Base-by-base conservation (phyloP, 2,797 vertebrate genomes). In the Sebastes minor region DNA sequence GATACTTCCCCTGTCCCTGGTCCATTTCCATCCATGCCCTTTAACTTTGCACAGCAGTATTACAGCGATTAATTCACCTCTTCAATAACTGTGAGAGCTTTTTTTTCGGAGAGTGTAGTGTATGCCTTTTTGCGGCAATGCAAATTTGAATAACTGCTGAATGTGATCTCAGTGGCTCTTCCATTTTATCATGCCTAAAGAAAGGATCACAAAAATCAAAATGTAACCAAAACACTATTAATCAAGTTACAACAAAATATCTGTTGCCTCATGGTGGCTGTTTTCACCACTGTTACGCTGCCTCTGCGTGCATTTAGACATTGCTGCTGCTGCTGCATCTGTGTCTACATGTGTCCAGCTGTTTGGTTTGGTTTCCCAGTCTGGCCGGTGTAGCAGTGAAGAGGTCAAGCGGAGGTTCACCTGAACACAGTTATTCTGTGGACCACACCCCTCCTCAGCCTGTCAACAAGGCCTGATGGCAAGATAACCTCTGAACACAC, bases 1-100 rank as follows among this genome's bases (percentile, higher is more conserved):
- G 67, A 80, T 90, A 81, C 86, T 89, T 86, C 76, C 81, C 66
- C 71, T 85, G 82, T 87, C 81, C 82, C 80, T 30, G 75, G 83
- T 93, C 85, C 89, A 92, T 91, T 93, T 92, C 80, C 71, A 90
- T 83, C 71, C 49, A 25, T 84, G 81, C 22, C 85, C 90, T 91
- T 87, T 86, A 66, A 88, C 91, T 76, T 64, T 55, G 27, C 6
- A 70, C 42, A 60, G 76, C 74, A 71, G 82, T 59, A 85, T 73
- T 64, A 71, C 67, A 61, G 60, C 20, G 56, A 86, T 90, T 85
- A 88, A 88, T 86, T 87, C 84, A 84, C 71, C 89, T 90, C 91
- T 90, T 88, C 86, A 92, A 49, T 82, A 60, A 76, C 61, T 66
- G 25, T 61, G 60, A 90, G 81, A 85, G 87, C 16, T 59, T 84